Percentiles rank a stretch among this genome's conserved stretches.
These are phyloP conservation scores for Cynaeus angustus DNA, from an alignment of 2,888 invertebrate species.

Conservation along the genomic window DNA sequence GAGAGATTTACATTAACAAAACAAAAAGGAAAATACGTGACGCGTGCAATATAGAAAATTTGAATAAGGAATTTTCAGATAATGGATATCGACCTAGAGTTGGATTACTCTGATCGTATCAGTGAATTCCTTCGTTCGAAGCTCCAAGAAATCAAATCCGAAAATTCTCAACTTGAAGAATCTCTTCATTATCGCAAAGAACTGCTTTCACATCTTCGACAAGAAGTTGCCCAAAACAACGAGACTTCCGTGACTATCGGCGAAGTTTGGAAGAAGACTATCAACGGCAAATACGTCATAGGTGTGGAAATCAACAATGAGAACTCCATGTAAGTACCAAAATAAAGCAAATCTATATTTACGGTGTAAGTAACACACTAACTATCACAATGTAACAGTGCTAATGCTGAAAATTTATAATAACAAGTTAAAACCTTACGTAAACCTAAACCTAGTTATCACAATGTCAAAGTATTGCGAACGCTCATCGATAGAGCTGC, in stretches of 20 bases:
- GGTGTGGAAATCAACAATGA: slow-evolving; percentile 60
- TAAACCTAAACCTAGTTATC: slow-evolving; percentile 43
- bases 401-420: slow-evolving; percentile 35
- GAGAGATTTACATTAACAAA: no score
- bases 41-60: no score
- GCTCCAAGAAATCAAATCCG: slow-evolving; percentile 53
- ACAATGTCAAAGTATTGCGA: slow-evolving; percentile 44
- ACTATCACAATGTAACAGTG: slow-evolving; percentile 50
- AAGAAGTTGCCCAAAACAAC: slow-evolving; percentile 19
- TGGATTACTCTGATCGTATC: slow-evolving; percentile 59
- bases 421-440: slow-evolving; percentile 41
- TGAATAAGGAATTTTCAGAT: neutral
- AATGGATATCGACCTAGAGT: slow-evolving; percentile 59
- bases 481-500: slow-evolving; percentile 55
- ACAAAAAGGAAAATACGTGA: no score
- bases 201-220: slow-evolving; percentile 29
- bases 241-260: slow-evolving; percentile 34
- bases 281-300: slow-evolving; percentile 59
- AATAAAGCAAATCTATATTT: slow-evolving; percentile 49
- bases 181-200: slow-evolving; percentile 51
- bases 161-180: slow-evolving; percentile 52
- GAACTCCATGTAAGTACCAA: slow-evolving; percentile 54
- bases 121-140: slow-evolving; percentile 57
- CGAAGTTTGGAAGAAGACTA: slow-evolving; percentile 58
- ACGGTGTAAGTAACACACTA: slow-evolving; percentile 37